These are phyloP conservation scores for Entosphenus tridentatus DNA, from an alignment of 2,113 vertebrate genomes.

Conservation along the genomic window DNA sequence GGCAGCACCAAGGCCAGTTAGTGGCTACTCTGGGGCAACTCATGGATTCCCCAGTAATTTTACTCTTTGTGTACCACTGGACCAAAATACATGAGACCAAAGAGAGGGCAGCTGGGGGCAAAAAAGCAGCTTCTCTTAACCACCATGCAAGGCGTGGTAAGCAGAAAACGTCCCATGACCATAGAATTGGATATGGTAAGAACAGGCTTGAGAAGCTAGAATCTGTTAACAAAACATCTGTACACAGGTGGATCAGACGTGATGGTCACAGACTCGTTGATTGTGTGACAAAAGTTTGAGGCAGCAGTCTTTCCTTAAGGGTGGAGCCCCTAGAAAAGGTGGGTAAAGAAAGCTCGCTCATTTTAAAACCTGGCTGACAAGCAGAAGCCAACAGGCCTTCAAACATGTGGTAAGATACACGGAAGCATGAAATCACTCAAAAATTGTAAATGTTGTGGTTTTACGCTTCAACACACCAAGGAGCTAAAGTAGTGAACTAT, in stretches of 20 bases:
- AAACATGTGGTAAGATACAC: not conserved
- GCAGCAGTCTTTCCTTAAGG: not conserved
- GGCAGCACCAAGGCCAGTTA: not conserved
- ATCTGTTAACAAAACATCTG: not conserved
- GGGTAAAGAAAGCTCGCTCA: not conserved
- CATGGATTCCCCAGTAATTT: not conserved
- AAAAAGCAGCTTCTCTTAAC: not conserved
- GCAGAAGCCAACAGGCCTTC: not conserved
- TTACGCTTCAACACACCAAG: no score
- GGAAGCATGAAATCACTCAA: not conserved
- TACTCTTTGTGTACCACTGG: not conserved
- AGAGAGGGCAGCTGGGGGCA: not conserved
- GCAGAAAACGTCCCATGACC: not conserved
- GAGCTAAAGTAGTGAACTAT: no score
- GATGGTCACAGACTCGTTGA: not conserved
- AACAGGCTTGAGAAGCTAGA: constrained; percentile 3
- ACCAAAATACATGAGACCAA: not conserved
- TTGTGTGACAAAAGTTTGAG: not conserved
- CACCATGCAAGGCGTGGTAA: not conserved
- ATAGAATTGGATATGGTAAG: not conserved
- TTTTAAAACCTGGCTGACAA: not conserved
- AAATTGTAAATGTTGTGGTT: no score
- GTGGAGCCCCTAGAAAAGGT: not conserved
- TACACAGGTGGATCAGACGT: not conserved
- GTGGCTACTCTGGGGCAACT: constrained; percentile 1